These are phyloP conservation scores for Antennarius striatus DNA, from an alignment of 2,113 vertebrate genomes.

Conservation along the genomic window DNA sequence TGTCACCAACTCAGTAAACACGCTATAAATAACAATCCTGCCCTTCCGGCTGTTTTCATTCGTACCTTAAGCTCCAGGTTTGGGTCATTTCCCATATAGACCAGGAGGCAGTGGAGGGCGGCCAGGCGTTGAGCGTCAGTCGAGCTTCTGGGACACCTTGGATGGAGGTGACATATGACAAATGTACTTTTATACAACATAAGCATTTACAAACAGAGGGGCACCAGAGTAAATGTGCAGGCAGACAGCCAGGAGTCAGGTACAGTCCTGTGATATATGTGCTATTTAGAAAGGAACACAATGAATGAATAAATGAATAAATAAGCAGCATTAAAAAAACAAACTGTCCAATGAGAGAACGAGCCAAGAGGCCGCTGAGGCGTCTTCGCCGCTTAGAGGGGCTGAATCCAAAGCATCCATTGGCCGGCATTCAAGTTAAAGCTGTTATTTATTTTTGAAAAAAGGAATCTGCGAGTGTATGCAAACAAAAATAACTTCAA, in stretches of 20 bases:
- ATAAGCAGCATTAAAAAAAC: not conserved
- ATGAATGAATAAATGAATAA: not conserved
- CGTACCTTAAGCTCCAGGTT: slow-evolving; percentile 76
- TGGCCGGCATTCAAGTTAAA: slow-evolving; percentile 26
- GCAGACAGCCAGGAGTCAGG: slow-evolving; percentile 16
- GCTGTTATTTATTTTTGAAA: slow-evolving; percentile 21
- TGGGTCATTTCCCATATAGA: slow-evolving; percentile 76
- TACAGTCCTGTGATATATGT: slow-evolving; percentile 9
- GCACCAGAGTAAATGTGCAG: slow-evolving; percentile 14
- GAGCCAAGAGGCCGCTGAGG: slow-evolving; percentile 1
- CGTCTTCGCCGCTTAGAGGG: slow-evolving; percentile 14
- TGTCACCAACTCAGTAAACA: slow-evolving; percentile 3
- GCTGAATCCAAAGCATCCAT: not conserved
- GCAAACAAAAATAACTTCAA: slow-evolving; percentile 11
- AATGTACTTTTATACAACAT: slow-evolving; percentile 40
- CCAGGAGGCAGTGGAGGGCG: slow-evolving; percentile 86
- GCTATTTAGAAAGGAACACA: slow-evolving; percentile 7
- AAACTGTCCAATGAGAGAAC: too few relatives aligned
- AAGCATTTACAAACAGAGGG: slow-evolving; percentile 25
- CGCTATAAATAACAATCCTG: slow-evolving; percentile 31
- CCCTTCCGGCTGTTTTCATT: not conserved
- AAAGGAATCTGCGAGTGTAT: slow-evolving; percentile 17
- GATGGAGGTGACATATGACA: slow-evolving; percentile 26
- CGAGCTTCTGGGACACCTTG: slow-evolving; percentile 61
- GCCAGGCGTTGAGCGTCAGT: slow-evolving; percentile 84